A percentile compares a stretch with the other conserved stretches of the same genome.
Evolutionary conservation across 2,888 invertebrate species (phyloP).

Genomic region (Phanerotoma sp.): DNA sequence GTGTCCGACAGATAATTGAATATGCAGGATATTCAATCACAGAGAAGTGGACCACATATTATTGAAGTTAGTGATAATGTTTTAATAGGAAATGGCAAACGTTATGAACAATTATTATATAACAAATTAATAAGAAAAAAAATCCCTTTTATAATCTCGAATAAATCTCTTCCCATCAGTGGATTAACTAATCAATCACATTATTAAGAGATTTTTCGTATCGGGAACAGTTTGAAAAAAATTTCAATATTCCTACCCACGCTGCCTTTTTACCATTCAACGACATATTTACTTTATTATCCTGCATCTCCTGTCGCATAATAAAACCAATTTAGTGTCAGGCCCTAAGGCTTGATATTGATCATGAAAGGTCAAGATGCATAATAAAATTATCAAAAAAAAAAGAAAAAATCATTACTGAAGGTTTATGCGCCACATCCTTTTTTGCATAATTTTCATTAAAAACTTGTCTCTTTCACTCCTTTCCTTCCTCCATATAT

Average conservation of each 20-base stretch:
- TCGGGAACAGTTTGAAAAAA: conserved; percentile 8
- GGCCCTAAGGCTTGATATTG: too few species aligned
- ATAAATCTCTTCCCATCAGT: conserved; percentile 11
- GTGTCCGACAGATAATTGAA: too few species aligned
- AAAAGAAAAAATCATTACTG: too few species aligned
- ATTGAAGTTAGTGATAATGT: conserved; percentile 6
- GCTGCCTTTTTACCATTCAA: conserved; percentile 35
- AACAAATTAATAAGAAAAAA: neutral
- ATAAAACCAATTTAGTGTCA: neutral
- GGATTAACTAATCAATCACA: conserved; percentile 25
- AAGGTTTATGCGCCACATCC: neutral
- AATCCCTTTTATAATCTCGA: conserved; percentile 9
- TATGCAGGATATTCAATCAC: neutral
- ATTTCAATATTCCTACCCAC: conserved; percentile 27
- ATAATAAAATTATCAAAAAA: too few species aligned
- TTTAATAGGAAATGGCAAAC: neutral
- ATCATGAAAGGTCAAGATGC: too few species aligned
- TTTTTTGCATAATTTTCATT: neutral
- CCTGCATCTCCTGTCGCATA: neutral
- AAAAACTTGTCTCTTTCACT: conserved; percentile 5
- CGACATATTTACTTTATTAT: neutral
- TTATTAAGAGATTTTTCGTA: conserved; percentile 20
- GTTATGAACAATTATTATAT: neutral
- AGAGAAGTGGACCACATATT: conserved; percentile 2
- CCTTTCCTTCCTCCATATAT: conserved; percentile 13